Evolutionary conservation across 1,140 invertebrate genomes (phyloP).

Genomic region (Acyrthosiphon pisum): DNA sequence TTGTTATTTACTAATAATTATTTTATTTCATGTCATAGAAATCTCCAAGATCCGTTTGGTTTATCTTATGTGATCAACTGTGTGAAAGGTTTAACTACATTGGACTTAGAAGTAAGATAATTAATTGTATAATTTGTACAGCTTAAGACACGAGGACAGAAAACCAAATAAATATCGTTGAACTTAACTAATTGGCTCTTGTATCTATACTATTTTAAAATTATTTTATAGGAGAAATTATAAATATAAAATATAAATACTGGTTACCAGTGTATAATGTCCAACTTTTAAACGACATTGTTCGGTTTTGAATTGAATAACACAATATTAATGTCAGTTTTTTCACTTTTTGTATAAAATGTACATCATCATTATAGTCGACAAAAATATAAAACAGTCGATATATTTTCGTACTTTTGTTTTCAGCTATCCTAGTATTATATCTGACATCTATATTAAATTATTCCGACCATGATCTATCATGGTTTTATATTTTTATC

Average conservation of each 20-base stretch:
- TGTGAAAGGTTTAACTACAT: slow-evolving; percentile 96
- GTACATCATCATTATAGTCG: not conserved
- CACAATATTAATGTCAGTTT: not conserved
- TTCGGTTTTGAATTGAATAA: not conserved
- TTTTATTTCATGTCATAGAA: slow-evolving; percentile 22
- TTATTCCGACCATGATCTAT: slow-evolving; percentile 76
- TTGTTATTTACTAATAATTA: not conserved
- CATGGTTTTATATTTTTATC: slow-evolving; percentile 82
- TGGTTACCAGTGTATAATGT: too few species aligned
- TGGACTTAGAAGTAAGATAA: slow-evolving; percentile 88
- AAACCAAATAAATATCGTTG: not conserved
- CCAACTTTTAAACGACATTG: too few species aligned
- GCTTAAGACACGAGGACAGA: not conserved
- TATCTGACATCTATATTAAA: slow-evolving; percentile 76
- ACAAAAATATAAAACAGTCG: not conserved
- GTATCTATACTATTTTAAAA: too few species aligned
- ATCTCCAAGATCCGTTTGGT: slow-evolving; percentile 90
- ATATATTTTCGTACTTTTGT: not conserved
- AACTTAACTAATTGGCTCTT: too few species aligned
- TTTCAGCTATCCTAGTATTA: slow-evolving; percentile 79
- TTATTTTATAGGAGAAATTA: too few species aligned
- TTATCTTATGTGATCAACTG: slow-evolving; percentile 94
- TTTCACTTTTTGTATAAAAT: not conserved
- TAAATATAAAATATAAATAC: too few species aligned
- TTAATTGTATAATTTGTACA: slow-evolving; percentile 59